phyloP scores from a whole-genome alignment of 1,140 invertebrate species.

The Armadillidium nasatum region DNA sequence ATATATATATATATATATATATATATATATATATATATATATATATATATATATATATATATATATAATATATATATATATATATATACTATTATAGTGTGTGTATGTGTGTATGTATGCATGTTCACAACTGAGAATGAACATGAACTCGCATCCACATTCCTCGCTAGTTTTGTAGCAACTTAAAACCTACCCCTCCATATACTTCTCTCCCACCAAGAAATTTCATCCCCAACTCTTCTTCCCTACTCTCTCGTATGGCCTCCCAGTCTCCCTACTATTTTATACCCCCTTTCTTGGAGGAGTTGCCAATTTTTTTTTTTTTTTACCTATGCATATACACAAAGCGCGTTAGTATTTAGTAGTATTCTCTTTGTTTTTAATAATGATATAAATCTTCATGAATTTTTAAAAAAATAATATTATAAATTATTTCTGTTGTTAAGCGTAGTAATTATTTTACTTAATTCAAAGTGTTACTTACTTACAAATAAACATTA shows the following conservation, averaged over 20 bases:
- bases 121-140: neutral
- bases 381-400: neutral
- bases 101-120: neutral
- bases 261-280: neutral
- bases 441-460: neutral
- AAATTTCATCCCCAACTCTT: neutral
- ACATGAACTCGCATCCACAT: constrained; percentile 1
- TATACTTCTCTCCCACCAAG: neutral
- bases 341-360: too few species aligned
- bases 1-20: neutral
- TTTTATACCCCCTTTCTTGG: constrained; percentile 3
- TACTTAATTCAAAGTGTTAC: neutral
- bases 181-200: neutral
- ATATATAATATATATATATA: constrained; percentile 8
- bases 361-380: neutral
- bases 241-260: neutral
- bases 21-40: neutral
- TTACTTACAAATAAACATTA: neutral
- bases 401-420: neutral
- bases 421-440: neutral
- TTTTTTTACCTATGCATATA: neutral
- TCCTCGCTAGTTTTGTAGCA: neutral
- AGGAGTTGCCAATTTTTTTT: constrained; percentile 1
- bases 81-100: too few species aligned
- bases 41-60: constrained; percentile 6